Conservation (phyloP, 2,888 invertebrate genomes). For the Pyrgus malvae region DNA sequence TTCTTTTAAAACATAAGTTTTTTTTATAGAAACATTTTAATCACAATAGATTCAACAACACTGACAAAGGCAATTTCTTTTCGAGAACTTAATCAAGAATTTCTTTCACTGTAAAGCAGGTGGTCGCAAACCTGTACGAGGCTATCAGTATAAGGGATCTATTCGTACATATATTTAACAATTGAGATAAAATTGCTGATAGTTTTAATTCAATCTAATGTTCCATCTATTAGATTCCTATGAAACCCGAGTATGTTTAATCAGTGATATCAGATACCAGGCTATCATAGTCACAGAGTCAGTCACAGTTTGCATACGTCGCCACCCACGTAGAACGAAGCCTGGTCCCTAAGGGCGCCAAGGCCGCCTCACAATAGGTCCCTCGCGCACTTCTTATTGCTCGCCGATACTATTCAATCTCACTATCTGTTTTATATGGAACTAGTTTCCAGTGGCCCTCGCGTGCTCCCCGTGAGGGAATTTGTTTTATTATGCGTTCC, state of each 20-base stretch:
- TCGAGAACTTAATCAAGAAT: too few relatives aligned
- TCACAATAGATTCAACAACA: too few relatives aligned
- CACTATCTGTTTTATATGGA: slow-evolving; percentile 72
- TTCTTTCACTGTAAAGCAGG: too few relatives aligned
- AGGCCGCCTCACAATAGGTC: slow-evolving; percentile 69
- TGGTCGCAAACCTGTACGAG: too few relatives aligned
- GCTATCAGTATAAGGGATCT: too few relatives aligned
- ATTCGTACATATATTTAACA: not conserved
- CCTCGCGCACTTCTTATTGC: slow-evolving; percentile 63
- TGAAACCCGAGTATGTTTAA: slow-evolving; percentile 15
- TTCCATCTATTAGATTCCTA: slow-evolving; percentile 15
- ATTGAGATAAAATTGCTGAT: slow-evolving; percentile 7
- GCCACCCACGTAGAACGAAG: slow-evolving; percentile 61
- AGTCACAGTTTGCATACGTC: slow-evolving; percentile 24
- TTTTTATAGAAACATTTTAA: too few relatives aligned
- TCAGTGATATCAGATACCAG: slow-evolving; percentile 14
- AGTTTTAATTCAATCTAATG: not conserved
- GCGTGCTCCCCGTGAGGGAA: slow-evolving; percentile 51
- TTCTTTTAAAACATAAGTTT: too few relatives aligned
- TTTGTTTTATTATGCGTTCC: slow-evolving; percentile 38
- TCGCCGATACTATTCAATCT: slow-evolving; percentile 72
- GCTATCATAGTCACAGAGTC: slow-evolving; percentile 20
- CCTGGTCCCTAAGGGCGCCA: slow-evolving; percentile 57
- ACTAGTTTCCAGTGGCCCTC: slow-evolving; percentile 69
- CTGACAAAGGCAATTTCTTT: too few relatives aligned